A percentile compares a stretch with the other conserved stretches of the same genome.
Evolutionary conservation across 2,113 vertebrate species (phyloP).

Genomic region (Astatoreochromis straeleni): DNA sequence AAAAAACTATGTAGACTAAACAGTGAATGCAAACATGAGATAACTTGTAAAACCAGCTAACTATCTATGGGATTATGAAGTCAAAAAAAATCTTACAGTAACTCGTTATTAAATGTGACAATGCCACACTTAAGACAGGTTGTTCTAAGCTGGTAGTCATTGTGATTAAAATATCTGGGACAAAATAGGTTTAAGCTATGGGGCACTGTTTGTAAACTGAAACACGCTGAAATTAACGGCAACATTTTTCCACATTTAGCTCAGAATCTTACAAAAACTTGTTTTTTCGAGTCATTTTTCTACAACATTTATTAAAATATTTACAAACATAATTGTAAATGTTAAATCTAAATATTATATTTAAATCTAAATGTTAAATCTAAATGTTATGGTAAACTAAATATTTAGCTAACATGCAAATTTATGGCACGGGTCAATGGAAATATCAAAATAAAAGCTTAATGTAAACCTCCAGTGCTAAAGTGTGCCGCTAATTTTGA

Average conservation of each 20-base stretch:
- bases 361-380: neutral
- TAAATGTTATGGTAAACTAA: neutral
- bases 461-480: rapidly evolving
- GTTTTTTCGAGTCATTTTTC: neutral
- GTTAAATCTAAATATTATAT: neutral
- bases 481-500: neutral
- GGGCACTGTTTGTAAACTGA: neutral
- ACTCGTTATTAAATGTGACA: neutral
- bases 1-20: neutral
- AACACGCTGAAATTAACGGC: neutral
- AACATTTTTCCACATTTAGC: neutral
- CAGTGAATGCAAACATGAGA: neutral
- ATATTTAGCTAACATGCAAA: neutral
- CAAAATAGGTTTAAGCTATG: neutral
- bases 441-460: neutral
- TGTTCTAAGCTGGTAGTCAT: neutral
- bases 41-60: neutral
- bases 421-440: neutral
- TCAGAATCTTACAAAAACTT: neutral
- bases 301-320: neutral
- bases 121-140: neutral
- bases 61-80: neutral
- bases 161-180: neutral
- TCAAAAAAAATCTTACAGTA: neutral
- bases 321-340: neutral